phyloP scores from a whole-genome alignment of 1,140 invertebrate genomes.

The Meloidogyne exigua region DNA sequence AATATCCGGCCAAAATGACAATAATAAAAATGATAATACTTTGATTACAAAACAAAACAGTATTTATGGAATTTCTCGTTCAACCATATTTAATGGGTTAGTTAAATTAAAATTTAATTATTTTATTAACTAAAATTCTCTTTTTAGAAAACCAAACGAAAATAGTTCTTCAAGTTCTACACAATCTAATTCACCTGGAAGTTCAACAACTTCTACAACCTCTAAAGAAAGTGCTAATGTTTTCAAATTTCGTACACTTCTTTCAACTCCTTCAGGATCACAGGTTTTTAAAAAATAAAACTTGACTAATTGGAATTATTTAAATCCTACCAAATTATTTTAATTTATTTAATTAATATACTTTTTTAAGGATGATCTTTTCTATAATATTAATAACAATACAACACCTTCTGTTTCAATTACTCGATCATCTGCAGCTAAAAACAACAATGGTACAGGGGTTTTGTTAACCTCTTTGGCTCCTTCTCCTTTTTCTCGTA shows the following conservation, averaged over 20 bases:
- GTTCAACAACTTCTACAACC: slow-evolving; percentile 21
- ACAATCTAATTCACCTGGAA: slow-evolving; percentile 10
- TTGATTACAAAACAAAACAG: background rate
- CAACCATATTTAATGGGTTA: background rate
- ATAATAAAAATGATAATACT: background rate
- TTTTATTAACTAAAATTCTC: too few species aligned
- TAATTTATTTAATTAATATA: background rate
- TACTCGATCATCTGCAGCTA: background rate
- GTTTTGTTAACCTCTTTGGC: background rate
- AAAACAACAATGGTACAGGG: background rate
- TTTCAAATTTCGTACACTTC: slow-evolving; percentile 13
- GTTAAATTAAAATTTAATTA: background rate
- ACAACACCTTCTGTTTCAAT: background rate
- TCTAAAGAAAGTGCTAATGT: slow-evolving; percentile 13
- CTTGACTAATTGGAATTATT: too few species aligned
- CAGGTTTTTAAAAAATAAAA: too few species aligned
- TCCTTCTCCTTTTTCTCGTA: slow-evolving; percentile 3
- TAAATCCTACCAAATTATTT: background rate
- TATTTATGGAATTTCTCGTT: background rate
- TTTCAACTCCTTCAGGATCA: slow-evolving; percentile 21
- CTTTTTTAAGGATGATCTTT: background rate
- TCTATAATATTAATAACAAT: background rate
- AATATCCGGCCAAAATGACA: background rate
- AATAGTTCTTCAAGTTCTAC: background rate
- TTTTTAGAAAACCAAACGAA: background rate